Evolutionary conservation across 2,797 vertebrate genomes (phyloP), one percentile per base, ranked within the genome.

Genomic region (Telmatherina bonti): DNA sequence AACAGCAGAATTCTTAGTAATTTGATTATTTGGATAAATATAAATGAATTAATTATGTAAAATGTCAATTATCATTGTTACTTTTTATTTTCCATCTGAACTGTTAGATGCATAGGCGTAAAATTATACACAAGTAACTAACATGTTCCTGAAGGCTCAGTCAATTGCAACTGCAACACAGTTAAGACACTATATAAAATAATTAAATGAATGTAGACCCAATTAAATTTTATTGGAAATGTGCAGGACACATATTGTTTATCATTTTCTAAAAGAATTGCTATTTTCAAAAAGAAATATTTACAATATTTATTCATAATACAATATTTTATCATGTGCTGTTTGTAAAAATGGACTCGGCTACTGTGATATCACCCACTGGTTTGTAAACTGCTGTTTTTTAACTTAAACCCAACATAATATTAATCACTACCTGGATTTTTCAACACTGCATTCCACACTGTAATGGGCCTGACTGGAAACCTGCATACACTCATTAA

Each of bases 1-100:
- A 9, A 20, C 7, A n/a, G 45, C 8, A n/a, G 8, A 47, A 47
- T 8, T n/a, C 10, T 29, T 8, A 10, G 8, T 29, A 18, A 29
- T 27, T 29, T 20, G 52, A 27, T 18, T 4, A 16, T 26, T 2
- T 26, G 26, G 0, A 27, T 16, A 22, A 18, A 49, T 67, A 30
- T 27, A 55, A 41, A 67, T 47, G 26, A 35, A 57, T 10, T 67
- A 24, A 57, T 57, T 33, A 47, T 36, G 43, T 47, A 47, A 57
- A 67, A 2, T 45, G 6, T 27, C 15, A 67, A 27, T 2, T 30
- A 45, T 20, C 0, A 30, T 67, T 58, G 7, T 5, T 38, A n/a
- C 31, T 31, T 18, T 22, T 47, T 43, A 24, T 27, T 54, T n/a
- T 18, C 47, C 30, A 49, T 33, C 54, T 52, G 33, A 68, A 68